Evolutionary conservation across 1,140 invertebrate species (phyloP).

Genomic region (Drosophila triauraria): DNA sequence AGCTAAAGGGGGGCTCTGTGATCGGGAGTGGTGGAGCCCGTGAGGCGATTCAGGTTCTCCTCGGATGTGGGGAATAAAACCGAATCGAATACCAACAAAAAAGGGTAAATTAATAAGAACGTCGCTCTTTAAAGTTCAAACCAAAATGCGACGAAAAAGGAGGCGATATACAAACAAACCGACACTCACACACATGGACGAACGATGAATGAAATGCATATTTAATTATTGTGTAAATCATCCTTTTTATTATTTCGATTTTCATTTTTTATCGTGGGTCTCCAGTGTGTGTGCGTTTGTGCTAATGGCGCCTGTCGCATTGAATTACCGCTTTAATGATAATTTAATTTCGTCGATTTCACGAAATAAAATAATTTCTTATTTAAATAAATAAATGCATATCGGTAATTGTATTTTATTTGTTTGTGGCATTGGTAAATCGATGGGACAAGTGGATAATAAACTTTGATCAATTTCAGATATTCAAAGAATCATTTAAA

Average conservation of each 20-base stretch:
- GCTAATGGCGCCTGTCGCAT: slow-evolving; percentile 39
- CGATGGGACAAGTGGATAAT: not conserved
- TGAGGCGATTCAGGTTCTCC: slow-evolving; percentile 28
- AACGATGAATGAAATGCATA: slow-evolving; percentile 70
- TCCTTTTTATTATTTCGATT: slow-evolving; percentile 63
- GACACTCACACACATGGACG: not conserved
- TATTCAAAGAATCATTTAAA: not conserved
- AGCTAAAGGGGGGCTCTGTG: slow-evolving; percentile 14
- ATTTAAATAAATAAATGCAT: slow-evolving; percentile 16
- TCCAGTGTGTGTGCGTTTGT: slow-evolving; percentile 6
- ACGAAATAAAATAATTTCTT: slow-evolving; percentile 33
- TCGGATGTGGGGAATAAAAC: slow-evolving; percentile 3
- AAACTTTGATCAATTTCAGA: not conserved
- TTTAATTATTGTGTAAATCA: slow-evolving; percentile 81
- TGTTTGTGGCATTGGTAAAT: not conserved
- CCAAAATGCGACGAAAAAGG: slow-evolving; percentile 29
- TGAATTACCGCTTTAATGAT: slow-evolving; percentile 70
- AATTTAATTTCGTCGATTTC: slow-evolving; percentile 53
- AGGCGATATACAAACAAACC: not conserved
- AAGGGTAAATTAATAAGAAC: slow-evolving; percentile 72
- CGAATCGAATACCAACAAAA: slow-evolving; percentile 23
- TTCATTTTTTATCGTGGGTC: slow-evolving; percentile 8
- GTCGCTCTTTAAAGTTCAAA: slow-evolving; percentile 67
- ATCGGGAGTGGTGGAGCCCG: not conserved
- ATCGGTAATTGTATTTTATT: slow-evolving; percentile 9